Base-by-base conservation (phyloP, 2,888 invertebrate genomes). In the Cryptocheilus praepositus region DNA sequence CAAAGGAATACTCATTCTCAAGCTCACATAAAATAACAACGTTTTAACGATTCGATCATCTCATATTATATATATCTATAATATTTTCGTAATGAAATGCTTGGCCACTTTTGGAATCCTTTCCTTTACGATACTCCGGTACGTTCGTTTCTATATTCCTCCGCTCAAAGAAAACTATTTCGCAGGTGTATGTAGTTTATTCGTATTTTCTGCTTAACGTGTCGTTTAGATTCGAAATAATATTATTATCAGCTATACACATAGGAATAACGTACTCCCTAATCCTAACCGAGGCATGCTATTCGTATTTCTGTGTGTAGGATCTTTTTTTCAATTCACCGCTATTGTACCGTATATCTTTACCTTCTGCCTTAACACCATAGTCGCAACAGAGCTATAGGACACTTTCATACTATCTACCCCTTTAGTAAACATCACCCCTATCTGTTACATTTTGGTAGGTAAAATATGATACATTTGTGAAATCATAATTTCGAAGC, bases 401-500 rank as follows among this genome's bases (percentile, higher is more conserved):
- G 61, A 55, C 63, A 62, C 56, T 59, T 57, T 64, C 28, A 43
- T 44, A 61, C 53, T 53, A 57, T 70, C 67, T 68, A 72, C 63
- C 73, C 67, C 56, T 55, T 64, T 55, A 69, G 65, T 73, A 62
- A 69, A 79, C 61, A 64, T 45, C 67, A 66, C 49, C 45, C 19
- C 67, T 70, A 70, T 71, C 54, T 64, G 36, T 67, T 77, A 73
- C 63, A 73, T 66, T 70, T 80, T 67, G 73, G 74, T 79, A 79
- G 61, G 79, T 78, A 81, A 82, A 81, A 81, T 80, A 81, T 81
- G 71, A 66, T 81, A 76, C 71, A 79, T 74, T 76, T 70, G 74
- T 76, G 71, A 79, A 71, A 71, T 75, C 67, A 64, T 62, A 59
- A 56, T 59, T 57, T 64, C 58, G 61, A 13, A 53, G 44, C 58